These are phyloP conservation scores for Festucalex cinctus DNA, from an alignment of 2,113 vertebrate species.

Conservation along the genomic window DNA sequence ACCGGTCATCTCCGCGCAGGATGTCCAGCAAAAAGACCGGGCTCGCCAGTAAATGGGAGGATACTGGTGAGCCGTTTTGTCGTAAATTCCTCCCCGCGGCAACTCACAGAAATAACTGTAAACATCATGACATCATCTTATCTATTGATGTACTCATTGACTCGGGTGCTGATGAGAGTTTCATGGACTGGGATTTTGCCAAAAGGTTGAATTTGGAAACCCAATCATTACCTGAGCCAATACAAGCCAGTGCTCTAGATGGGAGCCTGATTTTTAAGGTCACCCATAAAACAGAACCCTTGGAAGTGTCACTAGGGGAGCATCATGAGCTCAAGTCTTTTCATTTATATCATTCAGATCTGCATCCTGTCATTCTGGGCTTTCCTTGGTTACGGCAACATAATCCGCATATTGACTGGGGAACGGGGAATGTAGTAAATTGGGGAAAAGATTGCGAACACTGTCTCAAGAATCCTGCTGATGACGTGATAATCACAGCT, in stretches of 20 bases:
- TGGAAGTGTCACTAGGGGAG: not conserved
- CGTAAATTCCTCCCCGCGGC: not conserved
- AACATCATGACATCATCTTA: not conserved
- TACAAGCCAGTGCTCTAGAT: not conserved
- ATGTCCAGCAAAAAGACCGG: too few species aligned
- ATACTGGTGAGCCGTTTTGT: not conserved
- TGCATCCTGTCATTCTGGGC: not conserved
- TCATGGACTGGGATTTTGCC: too few species aligned
- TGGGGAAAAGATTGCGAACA: not conserved
- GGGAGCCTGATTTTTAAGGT: not conserved
- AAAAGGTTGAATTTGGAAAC: not conserved
- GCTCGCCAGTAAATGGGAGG: not conserved
- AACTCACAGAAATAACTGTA: not conserved
- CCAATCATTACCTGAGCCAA: too few species aligned
- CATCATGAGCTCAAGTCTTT: not conserved
- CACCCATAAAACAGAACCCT: not conserved
- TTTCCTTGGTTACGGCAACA: not conserved
- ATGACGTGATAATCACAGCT: not conserved
- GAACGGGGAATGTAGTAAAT: not conserved
- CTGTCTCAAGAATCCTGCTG: too few species aligned
- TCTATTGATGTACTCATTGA: not conserved
- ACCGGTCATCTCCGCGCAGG: not conserved
- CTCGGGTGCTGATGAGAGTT: not conserved
- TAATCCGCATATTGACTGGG: not conserved
- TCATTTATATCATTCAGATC: not conserved